These are phyloP conservation scores for Brachionus paranguensis DNA, from an alignment of 1,140 invertebrate species.

Conservation along the genomic window DNA sequence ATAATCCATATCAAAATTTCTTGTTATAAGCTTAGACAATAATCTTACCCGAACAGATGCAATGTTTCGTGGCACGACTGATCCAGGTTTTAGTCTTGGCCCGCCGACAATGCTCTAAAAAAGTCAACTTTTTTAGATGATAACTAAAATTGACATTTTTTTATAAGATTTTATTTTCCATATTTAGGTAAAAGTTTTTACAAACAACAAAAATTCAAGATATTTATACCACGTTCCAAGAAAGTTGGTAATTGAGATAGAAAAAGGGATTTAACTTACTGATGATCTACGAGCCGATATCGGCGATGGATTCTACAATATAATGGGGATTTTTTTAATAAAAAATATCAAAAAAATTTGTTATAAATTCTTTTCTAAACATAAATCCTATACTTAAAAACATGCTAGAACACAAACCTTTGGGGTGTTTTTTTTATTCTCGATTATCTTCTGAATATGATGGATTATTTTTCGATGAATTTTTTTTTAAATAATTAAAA, in stretches of 20 bases:
- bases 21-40: background rate
- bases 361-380: background rate
- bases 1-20: background rate
- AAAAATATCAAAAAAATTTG: background rate
- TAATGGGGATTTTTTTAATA: background rate
- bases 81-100: background rate
- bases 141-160: background rate
- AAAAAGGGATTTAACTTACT: background rate
- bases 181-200: background rate
- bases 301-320: conserved; percentile 1
- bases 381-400: background rate
- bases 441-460: background rate
- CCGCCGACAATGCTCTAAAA: conserved; percentile 4
- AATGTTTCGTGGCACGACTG: background rate
- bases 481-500: background rate
- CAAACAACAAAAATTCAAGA: background rate
- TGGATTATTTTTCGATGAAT: background rate
- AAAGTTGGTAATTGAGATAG: background rate
- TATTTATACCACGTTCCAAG: background rate
- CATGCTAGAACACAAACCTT: background rate
- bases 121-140: background rate
- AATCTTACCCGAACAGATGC: background rate
- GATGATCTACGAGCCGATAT: conserved; percentile 2
- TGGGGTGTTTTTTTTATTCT: background rate
- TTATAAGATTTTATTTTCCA: background rate